Base-by-base conservation (phyloP, 2,113 vertebrate genomes). In the Gila orcuttii region DNA sequence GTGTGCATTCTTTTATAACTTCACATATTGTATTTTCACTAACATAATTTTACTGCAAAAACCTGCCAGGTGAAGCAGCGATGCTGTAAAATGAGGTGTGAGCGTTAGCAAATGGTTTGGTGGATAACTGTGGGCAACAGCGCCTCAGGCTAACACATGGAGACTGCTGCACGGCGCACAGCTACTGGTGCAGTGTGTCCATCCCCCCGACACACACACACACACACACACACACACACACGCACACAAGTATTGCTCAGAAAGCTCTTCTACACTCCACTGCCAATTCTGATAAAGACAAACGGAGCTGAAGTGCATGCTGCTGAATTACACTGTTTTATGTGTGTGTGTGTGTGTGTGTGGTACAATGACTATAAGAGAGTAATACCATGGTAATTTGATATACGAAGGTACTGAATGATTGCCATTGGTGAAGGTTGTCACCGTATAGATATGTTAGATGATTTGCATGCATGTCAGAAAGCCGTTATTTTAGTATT, bases 121-220 rank as follows among this genome's bases (percentile, higher is more conserved):
- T 85, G 74, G 79, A 85, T 59, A 52, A 85, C 36, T 52, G 60
- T 62, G 78, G 60, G 60, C 36, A 62, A 31, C 83, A 82, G 79
- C 21, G 39, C 60, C 55, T 85, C 39, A 66, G 77, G 42, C 82
- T 59, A 60, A 52, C 78, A 77, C 84, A 83, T 31, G 31, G 68
- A 79, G 47, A 47, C 52, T 86, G 59, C 57, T 73, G 28, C 45
- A 45, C 68, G 6, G 23, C 23, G 12, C 47, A 47, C 68, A 36
- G 50, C 52, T 57, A 60, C 82, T 75, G 47, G 71, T 45, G 71
- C 82, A 42, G 69, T 84, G 60, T 25, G 64, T 68, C 31, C 45
- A 77, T 50, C 28, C 74, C 66, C 57, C 69, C 33, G 28, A 28
- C 1, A 28, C 28, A 28, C 28, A 28, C 28, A 45, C 39, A 57